These are phyloP conservation scores for Acronicta aceris DNA, from an alignment of 2,888 invertebrate genomes.

Conservation along the genomic window DNA sequence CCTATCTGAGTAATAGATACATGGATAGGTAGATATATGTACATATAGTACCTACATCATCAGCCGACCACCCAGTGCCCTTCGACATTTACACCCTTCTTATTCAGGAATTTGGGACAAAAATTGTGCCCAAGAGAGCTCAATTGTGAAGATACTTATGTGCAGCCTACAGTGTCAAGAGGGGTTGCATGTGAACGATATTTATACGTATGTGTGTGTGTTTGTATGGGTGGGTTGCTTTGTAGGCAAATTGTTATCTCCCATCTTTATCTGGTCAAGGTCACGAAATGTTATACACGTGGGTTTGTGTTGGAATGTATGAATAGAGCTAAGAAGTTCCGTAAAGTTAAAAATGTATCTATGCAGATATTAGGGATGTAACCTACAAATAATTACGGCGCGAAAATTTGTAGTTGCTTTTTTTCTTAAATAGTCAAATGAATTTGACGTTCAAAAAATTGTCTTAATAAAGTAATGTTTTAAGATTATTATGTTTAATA, in stretches of 20 bases:
- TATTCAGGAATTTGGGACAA: constrained; percentile 46
- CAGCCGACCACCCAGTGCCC: constrained; percentile 12
- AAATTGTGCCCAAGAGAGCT: constrained; percentile 36
- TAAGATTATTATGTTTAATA: too few species aligned
- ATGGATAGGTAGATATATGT: not conserved
- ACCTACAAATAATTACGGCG: too few species aligned
- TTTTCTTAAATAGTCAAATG: too few species aligned
- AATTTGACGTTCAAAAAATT: too few species aligned
- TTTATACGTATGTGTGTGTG: constrained; percentile 20
- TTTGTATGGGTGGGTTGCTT: constrained; percentile 25
- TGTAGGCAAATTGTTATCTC: constrained; percentile 42
- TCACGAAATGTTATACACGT: constrained; percentile 30
- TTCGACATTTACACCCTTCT: constrained; percentile 22
- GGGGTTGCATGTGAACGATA: constrained; percentile 35
- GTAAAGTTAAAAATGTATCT: not conserved
- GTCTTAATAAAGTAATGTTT: too few species aligned
- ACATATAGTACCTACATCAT: too few species aligned
- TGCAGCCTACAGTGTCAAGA: constrained; percentile 42
- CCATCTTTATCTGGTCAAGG: constrained; percentile 51
- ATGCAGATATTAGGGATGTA: too few species aligned
- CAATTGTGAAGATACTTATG: constrained; percentile 46
- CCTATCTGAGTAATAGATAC: too few species aligned
- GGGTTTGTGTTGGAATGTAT: constrained; percentile 4
- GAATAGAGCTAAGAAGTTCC: constrained; percentile 19
- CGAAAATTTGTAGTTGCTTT: too few species aligned